Conservation (phyloP, 2,113 vertebrate species). For the Osmerus mordax region DNA sequence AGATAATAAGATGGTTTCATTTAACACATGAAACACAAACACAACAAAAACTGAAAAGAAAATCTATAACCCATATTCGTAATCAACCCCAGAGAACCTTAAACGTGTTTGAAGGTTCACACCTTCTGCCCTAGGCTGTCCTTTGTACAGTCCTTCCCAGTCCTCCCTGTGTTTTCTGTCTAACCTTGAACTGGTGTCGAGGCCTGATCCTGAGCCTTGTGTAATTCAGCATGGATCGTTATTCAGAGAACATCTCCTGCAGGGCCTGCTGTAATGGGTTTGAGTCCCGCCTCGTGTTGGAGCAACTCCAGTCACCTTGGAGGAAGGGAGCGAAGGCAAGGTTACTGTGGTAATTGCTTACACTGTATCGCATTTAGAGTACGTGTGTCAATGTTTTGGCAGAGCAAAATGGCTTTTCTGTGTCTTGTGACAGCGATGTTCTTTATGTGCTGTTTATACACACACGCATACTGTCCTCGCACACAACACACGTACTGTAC, state of each 20-base stretch:
- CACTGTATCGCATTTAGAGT: background rate
- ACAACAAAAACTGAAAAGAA: too few species aligned
- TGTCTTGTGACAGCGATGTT: conserved; percentile 36
- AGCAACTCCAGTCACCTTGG: conserved; percentile 39
- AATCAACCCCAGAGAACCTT: too few species aligned
- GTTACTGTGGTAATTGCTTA: conserved; percentile 29
- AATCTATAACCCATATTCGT: too few species aligned
- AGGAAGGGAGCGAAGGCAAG: conserved; percentile 15
- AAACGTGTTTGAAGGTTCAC: too few species aligned
- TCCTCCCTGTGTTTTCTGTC: too few species aligned
- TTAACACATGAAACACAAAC: too few species aligned
- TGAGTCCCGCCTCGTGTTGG: conserved; percentile 38
- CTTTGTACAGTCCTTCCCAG: too few species aligned
- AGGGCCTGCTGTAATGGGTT: conserved; percentile 33
- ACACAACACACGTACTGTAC: conserved; percentile 8
- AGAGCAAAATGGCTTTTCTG: conserved; percentile 11
- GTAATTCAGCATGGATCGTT: background rate
- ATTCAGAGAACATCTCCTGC: conserved; percentile 15
- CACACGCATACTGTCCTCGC: conserved; percentile 1
- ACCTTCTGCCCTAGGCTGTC: too few species aligned
- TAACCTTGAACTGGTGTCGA: too few species aligned
- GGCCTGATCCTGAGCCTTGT: too few species aligned
- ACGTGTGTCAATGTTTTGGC: background rate
- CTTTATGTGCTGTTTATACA: background rate
- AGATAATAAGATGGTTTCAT: too few species aligned